Conservation (phyloP, 1,140 invertebrate genomes). For the Drosophila lacteicornis region DNA sequence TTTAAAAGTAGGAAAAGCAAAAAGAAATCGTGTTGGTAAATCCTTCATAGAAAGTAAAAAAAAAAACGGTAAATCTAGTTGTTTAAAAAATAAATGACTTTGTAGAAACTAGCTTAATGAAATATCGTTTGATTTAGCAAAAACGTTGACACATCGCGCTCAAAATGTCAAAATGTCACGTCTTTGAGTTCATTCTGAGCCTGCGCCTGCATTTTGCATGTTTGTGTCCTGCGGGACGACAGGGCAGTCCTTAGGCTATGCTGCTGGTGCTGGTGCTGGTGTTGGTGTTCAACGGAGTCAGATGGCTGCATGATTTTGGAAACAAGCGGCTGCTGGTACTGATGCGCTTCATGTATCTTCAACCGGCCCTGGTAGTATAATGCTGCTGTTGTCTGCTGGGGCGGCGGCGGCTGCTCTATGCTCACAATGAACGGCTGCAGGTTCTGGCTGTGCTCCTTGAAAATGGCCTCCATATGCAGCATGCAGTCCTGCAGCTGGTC, state of each 20-base stretch:
- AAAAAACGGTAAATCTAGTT: slow-evolving; percentile 10
- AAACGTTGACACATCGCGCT: slow-evolving; percentile 13
- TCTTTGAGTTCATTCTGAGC: slow-evolving; percentile 89
- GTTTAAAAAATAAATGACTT: slow-evolving; percentile 9
- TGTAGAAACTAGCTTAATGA: slow-evolving; percentile 18
- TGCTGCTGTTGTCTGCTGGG: slow-evolving; percentile 24
- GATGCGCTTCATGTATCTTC: slow-evolving; percentile 27
- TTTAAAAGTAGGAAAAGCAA: slow-evolving; percentile 1
- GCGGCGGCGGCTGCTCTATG: slow-evolving; percentile 44
- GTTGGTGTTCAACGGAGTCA: slow-evolving; percentile 18
- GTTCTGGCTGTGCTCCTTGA: slow-evolving; percentile 85
- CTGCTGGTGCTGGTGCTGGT: slow-evolving; percentile 11
- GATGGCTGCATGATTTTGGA: slow-evolving; percentile 14
- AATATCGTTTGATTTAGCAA: slow-evolving; percentile 17
- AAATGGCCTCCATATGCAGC: slow-evolving; percentile 88
- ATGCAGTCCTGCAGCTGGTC: slow-evolving; percentile 88
- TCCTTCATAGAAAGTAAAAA: slow-evolving; percentile 20
- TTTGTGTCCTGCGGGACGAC: slow-evolving; percentile 73
- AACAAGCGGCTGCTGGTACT: slow-evolving; percentile 23
- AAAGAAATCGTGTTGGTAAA: slow-evolving; percentile 2
- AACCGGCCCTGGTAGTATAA: slow-evolving; percentile 43
- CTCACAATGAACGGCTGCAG: slow-evolving; percentile 70
- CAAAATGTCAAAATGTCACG: slow-evolving; percentile 87
- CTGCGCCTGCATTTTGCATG: slow-evolving; percentile 86
- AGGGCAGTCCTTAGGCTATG: slow-evolving; percentile 22